Percentiles rank a stretch among this genome's conserved stretches.
These are phyloP conservation scores for Zoanthus sansibaricus DNA, from an alignment of 92 coral and sea anemone genomes.

Conservation along the genomic window DNA sequence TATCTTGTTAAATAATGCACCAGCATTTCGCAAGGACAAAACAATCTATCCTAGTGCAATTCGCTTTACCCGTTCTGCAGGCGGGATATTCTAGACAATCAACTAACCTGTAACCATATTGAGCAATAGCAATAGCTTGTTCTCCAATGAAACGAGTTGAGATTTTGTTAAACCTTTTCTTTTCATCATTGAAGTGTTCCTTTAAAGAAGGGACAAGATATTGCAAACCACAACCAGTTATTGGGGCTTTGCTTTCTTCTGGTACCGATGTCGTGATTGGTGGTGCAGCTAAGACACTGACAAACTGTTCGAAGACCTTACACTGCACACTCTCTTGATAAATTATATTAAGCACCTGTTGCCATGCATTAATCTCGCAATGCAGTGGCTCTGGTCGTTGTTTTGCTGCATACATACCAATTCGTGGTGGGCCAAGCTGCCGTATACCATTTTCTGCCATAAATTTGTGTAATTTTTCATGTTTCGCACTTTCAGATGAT, in stretches of 20 bases:
- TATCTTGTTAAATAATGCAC: conserved; percentile 55
- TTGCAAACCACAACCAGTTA: conserved; percentile 46
- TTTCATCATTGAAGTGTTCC: conserved; percentile 44
- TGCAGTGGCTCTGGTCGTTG: conserved; percentile 59
- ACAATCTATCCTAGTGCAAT: conserved; percentile 36
- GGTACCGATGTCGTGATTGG: conserved; percentile 31
- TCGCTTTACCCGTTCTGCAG: conserved; percentile 41
- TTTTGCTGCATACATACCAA: conserved; percentile 39
- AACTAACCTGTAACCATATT: conserved; percentile 21
- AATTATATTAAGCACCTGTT: conserved; percentile 20
- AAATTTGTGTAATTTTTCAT: conserved; percentile 23
- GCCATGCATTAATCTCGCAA: conserved; percentile 36
- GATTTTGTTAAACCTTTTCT: conserved; percentile 47
- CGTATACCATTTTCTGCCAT: conserved; percentile 46
- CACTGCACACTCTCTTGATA: conserved; percentile 50
- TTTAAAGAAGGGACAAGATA: conserved; percentile 40
- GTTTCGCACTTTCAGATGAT: conserved; percentile 28
- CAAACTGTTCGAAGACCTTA: conserved; percentile 31
- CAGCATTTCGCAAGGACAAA: conserved; percentile 45
- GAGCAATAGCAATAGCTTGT: conserved; percentile 53
- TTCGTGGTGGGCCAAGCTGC: conserved; percentile 55
- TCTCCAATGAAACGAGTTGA: conserved; percentile 57
- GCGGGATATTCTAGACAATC: conserved; percentile 15
- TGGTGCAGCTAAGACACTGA: conserved; percentile 46
- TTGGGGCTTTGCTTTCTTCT: background rate